Conservation (phyloP, 2,797 vertebrate genomes). For the Microctenopoma stevenorrisi region DNA sequence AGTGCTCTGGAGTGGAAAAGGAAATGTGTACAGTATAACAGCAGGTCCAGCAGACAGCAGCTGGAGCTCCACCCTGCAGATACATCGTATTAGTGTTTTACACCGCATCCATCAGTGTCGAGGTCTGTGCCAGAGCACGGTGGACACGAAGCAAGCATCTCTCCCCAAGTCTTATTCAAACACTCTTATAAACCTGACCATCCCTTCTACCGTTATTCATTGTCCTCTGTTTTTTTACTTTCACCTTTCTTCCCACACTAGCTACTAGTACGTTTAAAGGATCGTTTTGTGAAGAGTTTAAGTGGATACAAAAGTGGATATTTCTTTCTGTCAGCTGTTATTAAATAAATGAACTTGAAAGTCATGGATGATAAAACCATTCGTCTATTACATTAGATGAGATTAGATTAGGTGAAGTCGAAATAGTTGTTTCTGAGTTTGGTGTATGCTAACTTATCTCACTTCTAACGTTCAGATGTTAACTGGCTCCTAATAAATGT, state of each 20-base stretch:
- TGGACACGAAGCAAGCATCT: slow-evolving; percentile 29
- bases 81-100: slow-evolving; percentile 31
- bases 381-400: too few species aligned
- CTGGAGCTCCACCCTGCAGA: slow-evolving; percentile 45
- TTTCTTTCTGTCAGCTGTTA: not conserved
- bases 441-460: too few species aligned
- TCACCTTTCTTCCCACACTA: not conserved
- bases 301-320: not conserved
- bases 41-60: slow-evolving; percentile 42
- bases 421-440: too few species aligned
- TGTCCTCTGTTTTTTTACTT: not conserved
- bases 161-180: slow-evolving; percentile 50
- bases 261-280: too few species aligned
- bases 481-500: too few species aligned
- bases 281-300: not conserved
- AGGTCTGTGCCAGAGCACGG: slow-evolving; percentile 38
- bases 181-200: slow-evolving; percentile 31
- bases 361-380: too few species aligned
- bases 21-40: slow-evolving; percentile 18
- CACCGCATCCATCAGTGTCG: slow-evolving; percentile 66
- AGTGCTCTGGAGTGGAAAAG: slow-evolving; percentile 15
- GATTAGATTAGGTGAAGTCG: too few species aligned
- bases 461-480: too few species aligned
- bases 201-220: not conserved
- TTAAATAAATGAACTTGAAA: not conserved